A percentile compares a stretch with the other conserved stretches of the same genome.
Conservation (phyloP, 37 sponge, comb jelly and placozoan species). For the Diacarnus erythraeanus region DNA sequence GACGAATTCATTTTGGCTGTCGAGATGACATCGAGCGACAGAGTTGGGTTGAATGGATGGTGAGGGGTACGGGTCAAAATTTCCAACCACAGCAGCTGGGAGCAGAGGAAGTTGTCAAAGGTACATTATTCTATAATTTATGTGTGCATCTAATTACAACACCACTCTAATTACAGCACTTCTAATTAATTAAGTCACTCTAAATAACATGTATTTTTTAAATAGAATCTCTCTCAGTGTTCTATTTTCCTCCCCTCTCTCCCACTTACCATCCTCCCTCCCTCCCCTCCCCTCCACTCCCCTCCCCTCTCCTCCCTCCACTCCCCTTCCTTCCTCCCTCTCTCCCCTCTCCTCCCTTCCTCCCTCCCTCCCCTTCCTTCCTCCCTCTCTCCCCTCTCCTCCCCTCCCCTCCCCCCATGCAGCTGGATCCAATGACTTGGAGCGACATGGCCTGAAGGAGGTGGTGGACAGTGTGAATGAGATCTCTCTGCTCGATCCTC, state of each 20-base stretch:
- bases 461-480: conserved; percentile 31
- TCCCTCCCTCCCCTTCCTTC: conserved; percentile 2
- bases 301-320: too few relatives aligned
- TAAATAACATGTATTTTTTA: too few relatives aligned
- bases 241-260: too few relatives aligned
- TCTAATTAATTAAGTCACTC: too few relatives aligned
- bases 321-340: too few relatives aligned
- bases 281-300: too few relatives aligned
- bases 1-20: conserved; percentile 43
- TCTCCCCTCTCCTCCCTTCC: too few relatives aligned
- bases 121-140: too few relatives aligned
- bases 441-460: conserved; percentile 15
- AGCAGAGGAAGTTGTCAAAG: neutral
- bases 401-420: neutral
- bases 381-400: neutral
- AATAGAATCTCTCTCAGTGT: too few relatives aligned
- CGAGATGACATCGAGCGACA: conserved; percentile 39
- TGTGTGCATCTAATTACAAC: neutral
- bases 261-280: too few relatives aligned
- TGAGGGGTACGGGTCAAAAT: conserved; percentile 51
- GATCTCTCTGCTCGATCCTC: conserved; percentile 18
- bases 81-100: conserved; percentile 23
- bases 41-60: conserved; percentile 49
- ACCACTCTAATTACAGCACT: too few relatives aligned
- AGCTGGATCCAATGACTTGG: conserved; percentile 19